Evolutionary conservation across 2,113 vertebrate species (phyloP).

Genomic region (Excalfactoria chinensis): DNA sequence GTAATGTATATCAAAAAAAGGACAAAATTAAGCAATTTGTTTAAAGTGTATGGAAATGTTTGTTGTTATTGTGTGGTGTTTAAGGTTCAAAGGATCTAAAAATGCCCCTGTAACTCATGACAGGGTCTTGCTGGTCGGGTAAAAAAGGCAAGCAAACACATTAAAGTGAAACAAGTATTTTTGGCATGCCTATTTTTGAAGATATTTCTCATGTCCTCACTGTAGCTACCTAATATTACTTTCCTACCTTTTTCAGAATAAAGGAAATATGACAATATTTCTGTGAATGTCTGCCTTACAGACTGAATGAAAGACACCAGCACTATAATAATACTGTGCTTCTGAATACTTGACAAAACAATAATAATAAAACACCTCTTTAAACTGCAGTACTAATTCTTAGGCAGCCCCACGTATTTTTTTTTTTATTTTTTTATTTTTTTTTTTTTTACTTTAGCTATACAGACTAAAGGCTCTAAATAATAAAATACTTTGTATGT

Average conservation of each 20-base stretch:
- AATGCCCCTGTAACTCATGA: too few relatives aligned
- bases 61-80: too few relatives aligned
- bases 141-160: too few relatives aligned
- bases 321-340: background rate
- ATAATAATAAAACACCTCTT: background rate
- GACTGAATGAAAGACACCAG: background rate
- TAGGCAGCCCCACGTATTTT: background rate
- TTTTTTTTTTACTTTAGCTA: background rate
- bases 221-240: background rate
- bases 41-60: too few relatives aligned
- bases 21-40: too few relatives aligned
- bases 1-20: too few relatives aligned
- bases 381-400: background rate
- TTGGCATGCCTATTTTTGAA: background rate
- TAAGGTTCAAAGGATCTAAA: too few relatives aligned
- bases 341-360: background rate
- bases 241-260: rapidly evolving
- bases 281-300: background rate
- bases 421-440: too few relatives aligned
- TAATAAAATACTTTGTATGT: background rate
- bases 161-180: too few relatives aligned
- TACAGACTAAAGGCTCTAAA: background rate
- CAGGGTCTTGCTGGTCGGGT: too few relatives aligned
- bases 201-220: background rate
- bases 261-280: background rate